phyloP scores from a whole-genome alignment of 2,113 vertebrate genomes.

The Megaceryle maxima region DNA sequence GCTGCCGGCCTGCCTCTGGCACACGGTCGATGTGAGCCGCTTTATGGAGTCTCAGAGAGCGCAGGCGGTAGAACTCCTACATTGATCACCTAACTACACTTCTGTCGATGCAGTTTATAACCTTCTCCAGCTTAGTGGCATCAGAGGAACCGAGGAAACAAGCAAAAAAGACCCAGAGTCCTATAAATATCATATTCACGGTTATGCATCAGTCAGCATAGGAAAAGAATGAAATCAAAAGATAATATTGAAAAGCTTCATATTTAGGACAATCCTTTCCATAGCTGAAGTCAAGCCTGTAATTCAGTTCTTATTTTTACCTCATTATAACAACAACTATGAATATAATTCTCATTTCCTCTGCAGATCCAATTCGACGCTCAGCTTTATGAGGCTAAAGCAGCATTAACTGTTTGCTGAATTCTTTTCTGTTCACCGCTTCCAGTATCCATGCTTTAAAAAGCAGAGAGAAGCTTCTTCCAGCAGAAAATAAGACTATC shows the following conservation, averaged over 20 bases:
- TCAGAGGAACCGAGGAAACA: not conserved
- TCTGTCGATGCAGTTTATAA: not conserved
- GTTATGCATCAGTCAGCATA: not conserved
- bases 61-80: not conserved
- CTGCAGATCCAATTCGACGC: not conserved
- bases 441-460: not conserved
- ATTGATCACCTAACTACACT: not conserved
- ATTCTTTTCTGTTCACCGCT: not conserved
- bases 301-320: not conserved
- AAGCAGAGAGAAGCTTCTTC: not conserved
- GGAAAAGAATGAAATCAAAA: not conserved
- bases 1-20: not conserved
- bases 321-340: not conserved
- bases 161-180: not conserved
- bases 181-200: not conserved
- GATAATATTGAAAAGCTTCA: not conserved
- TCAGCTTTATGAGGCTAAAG: not conserved
- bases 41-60: fast-evolving
- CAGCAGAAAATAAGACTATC: not conserved
- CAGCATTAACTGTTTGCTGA: not conserved
- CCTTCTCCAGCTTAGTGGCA: not conserved
- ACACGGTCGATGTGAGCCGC: not conserved
- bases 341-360: not conserved
- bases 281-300: not conserved
- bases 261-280: not conserved